Conservation (phyloP, 2,888 invertebrate species). For the Macropis europaea region DNA sequence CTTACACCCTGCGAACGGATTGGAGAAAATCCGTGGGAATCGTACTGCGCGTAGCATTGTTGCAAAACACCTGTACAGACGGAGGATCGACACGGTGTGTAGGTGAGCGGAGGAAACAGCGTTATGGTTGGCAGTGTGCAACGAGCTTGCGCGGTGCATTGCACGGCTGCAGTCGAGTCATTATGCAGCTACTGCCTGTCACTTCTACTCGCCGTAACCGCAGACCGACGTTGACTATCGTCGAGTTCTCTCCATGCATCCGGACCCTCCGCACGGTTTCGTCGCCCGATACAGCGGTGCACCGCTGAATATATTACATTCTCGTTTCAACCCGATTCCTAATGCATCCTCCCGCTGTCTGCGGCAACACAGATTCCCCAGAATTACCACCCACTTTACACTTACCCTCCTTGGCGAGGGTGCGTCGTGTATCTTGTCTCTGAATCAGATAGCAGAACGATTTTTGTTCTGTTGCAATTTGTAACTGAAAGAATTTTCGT, state of each 20-base stretch:
- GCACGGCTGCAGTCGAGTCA: constrained; percentile 71
- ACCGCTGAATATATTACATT: constrained; percentile 56
- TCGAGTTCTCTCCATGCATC: constrained; percentile 37
- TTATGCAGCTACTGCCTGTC: constrained; percentile 72
- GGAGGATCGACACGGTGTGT: too few species aligned
- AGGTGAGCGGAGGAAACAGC: constrained; percentile 26
- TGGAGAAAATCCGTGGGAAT: constrained; percentile 27
- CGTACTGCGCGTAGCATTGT: constrained; percentile 17
- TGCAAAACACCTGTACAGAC: too few species aligned
- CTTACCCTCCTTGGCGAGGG: too few species aligned
- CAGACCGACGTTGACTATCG: constrained; percentile 62
- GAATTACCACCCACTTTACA: neutral
- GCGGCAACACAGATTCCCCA: constrained; percentile 24
- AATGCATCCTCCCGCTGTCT: constrained; percentile 22
- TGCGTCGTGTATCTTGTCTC: too few species aligned
- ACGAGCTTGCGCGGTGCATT: constrained; percentile 66
- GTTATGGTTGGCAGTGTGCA: constrained; percentile 29
- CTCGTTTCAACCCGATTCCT: constrained; percentile 48
- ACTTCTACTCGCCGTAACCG: constrained; percentile 61
- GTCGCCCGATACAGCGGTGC: constrained; percentile 43
- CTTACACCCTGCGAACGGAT: too few species aligned
- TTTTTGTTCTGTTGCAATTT: too few species aligned
- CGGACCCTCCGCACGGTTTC: constrained; percentile 23
- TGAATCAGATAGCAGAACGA: too few species aligned
- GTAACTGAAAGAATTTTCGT: too few species aligned